Evolutionary conservation across 2,113 vertebrate genomes (phyloP).

Genomic region (Pteropus alecto): DNA sequence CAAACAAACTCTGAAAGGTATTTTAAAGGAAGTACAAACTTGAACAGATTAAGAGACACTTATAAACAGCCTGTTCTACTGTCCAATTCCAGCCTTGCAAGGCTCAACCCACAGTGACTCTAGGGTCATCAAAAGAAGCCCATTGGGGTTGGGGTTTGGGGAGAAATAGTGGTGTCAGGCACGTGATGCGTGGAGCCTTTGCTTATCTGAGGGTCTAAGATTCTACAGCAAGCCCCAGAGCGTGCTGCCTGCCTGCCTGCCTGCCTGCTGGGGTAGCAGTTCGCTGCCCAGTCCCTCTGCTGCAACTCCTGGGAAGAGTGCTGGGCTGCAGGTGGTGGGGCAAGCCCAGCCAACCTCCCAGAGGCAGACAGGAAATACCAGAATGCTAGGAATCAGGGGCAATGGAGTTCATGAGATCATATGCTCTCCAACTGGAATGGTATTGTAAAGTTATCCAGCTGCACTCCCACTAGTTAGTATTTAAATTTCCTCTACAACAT

Average conservation of each 20-base stretch:
- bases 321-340: neutral
- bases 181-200: fast-evolving
- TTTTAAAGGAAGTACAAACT: conserved; percentile 5
- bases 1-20: neutral
- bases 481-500: neutral
- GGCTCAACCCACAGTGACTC: neutral
- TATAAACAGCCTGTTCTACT: conserved; percentile 25
- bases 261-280: no score
- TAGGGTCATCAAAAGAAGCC: neutral
- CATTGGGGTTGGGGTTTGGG: neutral
- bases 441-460: neutral
- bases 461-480: neutral
- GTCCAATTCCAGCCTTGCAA: neutral
- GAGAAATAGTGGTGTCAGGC: neutral
- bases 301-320: neutral
- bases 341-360: neutral
- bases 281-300: neutral
- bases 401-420: conserved; percentile 34
- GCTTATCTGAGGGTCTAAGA: neutral
- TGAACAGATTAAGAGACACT: conserved; percentile 27
- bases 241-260: neutral
- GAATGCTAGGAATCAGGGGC: neutral
- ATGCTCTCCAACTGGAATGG: neutral
- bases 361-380: conserved; percentile 2
- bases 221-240: neutral